phyloP scores from a whole-genome alignment of 2,797 vertebrate genomes.

The Acrossocheilus fasciatus region DNA sequence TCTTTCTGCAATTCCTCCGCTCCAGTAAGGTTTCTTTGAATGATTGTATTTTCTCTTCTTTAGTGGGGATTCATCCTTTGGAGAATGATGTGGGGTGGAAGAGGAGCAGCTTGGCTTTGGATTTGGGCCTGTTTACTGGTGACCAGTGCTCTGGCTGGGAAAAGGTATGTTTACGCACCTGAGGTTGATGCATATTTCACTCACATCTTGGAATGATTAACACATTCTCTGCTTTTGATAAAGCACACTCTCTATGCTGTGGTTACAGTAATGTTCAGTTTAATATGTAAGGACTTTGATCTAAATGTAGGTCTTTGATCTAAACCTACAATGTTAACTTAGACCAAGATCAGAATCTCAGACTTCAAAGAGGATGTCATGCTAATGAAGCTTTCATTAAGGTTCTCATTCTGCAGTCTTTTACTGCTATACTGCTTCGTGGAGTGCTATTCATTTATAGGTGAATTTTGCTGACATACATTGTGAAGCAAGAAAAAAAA shows the following conservation, averaged over 20 bases:
- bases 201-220: neutral
- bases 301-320: constrained; percentile 19
- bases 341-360: neutral
- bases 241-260: neutral
- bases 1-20: neutral
- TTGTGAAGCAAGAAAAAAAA: neutral
- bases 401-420: neutral
- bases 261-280: neutral
- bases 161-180: constrained; percentile 84
- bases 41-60: constrained; percentile 56
- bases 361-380: constrained; percentile 17
- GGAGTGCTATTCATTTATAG: neutral
- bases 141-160: constrained; percentile 79
- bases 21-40: neutral
- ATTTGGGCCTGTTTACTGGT: constrained; percentile 90
- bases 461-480: neutral
- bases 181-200: neutral
- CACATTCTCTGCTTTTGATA: neutral
- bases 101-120: constrained; percentile 80
- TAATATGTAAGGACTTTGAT: constrained; percentile 22
- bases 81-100: constrained; percentile 86
- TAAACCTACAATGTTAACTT: neutral
- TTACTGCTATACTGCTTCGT: neutral
- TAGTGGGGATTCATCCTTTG: constrained; percentile 83
- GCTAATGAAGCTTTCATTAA: constrained; percentile 34